Evolutionary conservation across 2,888 invertebrate species (phyloP), one percentile per base, ranked within the genome.

Genomic region (Diabrotica balteata): DNA sequence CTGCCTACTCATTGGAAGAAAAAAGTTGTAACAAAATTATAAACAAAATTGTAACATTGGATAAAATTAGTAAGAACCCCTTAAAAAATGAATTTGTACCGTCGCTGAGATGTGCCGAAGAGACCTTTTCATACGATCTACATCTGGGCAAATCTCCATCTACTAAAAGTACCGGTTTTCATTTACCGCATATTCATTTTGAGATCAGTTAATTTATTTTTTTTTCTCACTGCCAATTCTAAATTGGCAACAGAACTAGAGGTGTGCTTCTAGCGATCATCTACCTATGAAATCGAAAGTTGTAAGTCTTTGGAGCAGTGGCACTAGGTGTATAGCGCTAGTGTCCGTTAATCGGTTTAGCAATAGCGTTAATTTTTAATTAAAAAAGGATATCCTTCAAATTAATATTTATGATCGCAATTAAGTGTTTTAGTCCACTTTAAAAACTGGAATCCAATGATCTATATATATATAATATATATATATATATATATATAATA

Each of bases 251-350:
- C 55, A 11, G 47, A 49, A 47, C 42, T 54, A 63, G 10, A 55
- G 49, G 55, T 55, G 54, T 63, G 62, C 43, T 58, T 64, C 72
- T 69, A 68, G 66, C 73, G 73, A 71, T 74, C 75, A 72, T 75
- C 73, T 66, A 77, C 77, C 77, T 76, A 71, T 74, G 68, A 77
- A 72, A 77, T 74, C 73, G 75, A 77, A 77, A 77, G 75, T 72
- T 59, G 43, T 43, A 42, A 32, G 10, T 32, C 54, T 54, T 42
- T 42, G 17, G 54, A n/a, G 42, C n/a, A 53, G 53, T 52, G 10
- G 52, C 32, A 32, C 32, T 43, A 53, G 43, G 32, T n/a, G n/a
- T 54, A 54, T 32, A 32, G 32, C 32, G 32, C 32, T 32, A 32
- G 32, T 32, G 32, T 32, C 32, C 32, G 32, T 32, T 32, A 32